Conservation (phyloP, 2,888 invertebrate genomes). For the Caenorhabditis imperialis region DNA sequence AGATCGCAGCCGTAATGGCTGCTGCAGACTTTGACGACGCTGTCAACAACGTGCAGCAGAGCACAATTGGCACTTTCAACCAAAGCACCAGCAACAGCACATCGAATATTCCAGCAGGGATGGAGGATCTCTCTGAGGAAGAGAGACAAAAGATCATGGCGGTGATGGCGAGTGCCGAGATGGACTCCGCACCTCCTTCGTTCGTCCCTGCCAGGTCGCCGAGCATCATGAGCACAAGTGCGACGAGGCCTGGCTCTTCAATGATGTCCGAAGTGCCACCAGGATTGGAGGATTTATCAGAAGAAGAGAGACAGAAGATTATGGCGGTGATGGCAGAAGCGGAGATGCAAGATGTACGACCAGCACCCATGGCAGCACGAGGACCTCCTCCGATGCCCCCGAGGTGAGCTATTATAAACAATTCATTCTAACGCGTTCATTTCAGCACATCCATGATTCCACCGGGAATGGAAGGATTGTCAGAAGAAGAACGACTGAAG, state of each 20-base stretch:
- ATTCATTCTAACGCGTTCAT: background rate
- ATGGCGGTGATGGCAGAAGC: conserved; percentile 82
- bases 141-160: conserved; percentile 82
- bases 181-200: conserved; percentile 28
- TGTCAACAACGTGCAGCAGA: conserved; percentile 31
- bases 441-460: conserved; percentile 55
- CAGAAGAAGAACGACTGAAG: conserved; percentile 82
- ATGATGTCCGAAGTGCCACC: conserved; percentile 40
- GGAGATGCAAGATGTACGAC: conserved; percentile 46
- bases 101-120: conserved; percentile 69
- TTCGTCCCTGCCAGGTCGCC: conserved; percentile 30
- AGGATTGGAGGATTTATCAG: conserved; percentile 79
- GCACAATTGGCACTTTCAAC: conserved; percentile 28
- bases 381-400: conserved; percentile 15
- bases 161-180: conserved; percentile 80
- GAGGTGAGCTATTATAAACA: background rate
- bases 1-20: conserved; percentile 83
- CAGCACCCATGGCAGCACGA: conserved; percentile 12
- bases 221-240: conserved; percentile 37
- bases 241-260: conserved; percentile 3
- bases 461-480: conserved; percentile 79
- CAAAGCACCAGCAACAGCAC: too few species aligned
- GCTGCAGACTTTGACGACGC: conserved; percentile 80
- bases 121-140: conserved; percentile 81
- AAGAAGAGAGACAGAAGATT: conserved; percentile 82